These are phyloP conservation scores for Sparus aurata DNA, from an alignment of 2,797 vertebrate species.

Conservation along the genomic window DNA sequence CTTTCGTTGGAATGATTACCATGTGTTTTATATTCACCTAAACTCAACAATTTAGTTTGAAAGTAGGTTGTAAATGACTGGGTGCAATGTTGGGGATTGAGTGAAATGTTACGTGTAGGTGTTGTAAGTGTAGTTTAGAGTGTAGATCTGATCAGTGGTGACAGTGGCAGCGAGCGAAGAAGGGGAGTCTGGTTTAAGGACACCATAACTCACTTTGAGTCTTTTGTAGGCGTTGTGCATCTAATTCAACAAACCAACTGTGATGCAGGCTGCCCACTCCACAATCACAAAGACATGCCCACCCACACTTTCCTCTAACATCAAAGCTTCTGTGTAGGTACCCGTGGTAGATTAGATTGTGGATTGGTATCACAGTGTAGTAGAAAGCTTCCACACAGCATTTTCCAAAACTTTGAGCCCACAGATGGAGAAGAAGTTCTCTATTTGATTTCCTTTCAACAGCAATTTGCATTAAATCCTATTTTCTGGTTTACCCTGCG, in stretches of 20 bases:
- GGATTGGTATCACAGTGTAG: conserved; percentile 32
- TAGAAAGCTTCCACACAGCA: conserved; percentile 30
- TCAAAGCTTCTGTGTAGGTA: conserved; percentile 51
- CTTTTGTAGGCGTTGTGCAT: conserved; percentile 30
- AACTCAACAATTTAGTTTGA: neutral
- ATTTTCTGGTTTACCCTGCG: conserved; percentile 36
- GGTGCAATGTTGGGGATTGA: conserved; percentile 26
- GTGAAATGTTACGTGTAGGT: conserved; percentile 26
- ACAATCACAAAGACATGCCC: conserved; percentile 47
- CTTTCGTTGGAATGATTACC: neutral
- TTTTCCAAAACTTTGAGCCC: conserved; percentile 47
- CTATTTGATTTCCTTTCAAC: conserved; percentile 47
- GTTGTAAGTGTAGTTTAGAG: conserved; percentile 20
- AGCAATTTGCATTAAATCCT: conserved; percentile 54
- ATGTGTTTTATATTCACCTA: neutral
- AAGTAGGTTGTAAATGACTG: conserved; percentile 17
- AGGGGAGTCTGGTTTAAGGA: neutral
- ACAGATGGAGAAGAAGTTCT: conserved; percentile 44
- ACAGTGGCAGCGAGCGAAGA: neutral
- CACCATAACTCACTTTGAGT: conserved; percentile 34
- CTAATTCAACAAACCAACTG: conserved; percentile 49
- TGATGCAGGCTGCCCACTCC: conserved; percentile 58
- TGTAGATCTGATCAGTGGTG: conserved; percentile 16
- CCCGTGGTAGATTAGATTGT: conserved; percentile 44
- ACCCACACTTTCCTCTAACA: conserved; percentile 41